Evolutionary conservation across 2,888 invertebrate genomes (phyloP), one percentile per base, ranked within the genome.

Genomic region (Phyllotreta cruciferae): DNA sequence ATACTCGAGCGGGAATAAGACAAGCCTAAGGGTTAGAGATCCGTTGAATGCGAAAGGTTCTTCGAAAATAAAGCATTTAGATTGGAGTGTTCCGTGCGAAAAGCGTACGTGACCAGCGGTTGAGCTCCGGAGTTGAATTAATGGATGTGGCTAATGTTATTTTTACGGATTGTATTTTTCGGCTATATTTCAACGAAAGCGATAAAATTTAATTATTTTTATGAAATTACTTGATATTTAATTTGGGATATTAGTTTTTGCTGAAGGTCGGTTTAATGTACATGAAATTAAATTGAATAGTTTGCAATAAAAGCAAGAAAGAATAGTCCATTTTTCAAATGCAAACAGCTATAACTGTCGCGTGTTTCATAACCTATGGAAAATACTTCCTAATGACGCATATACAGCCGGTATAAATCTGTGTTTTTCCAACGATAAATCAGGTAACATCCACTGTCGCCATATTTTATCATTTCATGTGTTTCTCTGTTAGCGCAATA

Each of bases 1-100:
- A 52, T 52, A 52, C 52, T 66, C 56, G 42, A 52, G 60, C 57
- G 38, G 52, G 62, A 69, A 64, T 68, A 65, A 64, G 66, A 58
- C 61, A 55, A 44, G 64, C 66, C 62, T 56, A 14, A 36, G 68
- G 69, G 58, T 53, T 61, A 42, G 54, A 54, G 54, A 54, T 54
- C 52, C 41, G 42, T 6, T 54, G 54, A 54, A 54, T 54, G 13
- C 41, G 42, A 54, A 54, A 54, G 41, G 41, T 9, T 42, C 42
- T 54, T 42, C 24, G 42, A 54, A 53, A 54, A 54, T 54, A 54
- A 54, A 54, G 54, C 54, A 24, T 42, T 54, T 42, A n/a, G 35
- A 54, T 39, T 54, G 54, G 8, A 42, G 14, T n/a, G 34, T 9
- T 54, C 42, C 54, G 54, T 54, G 54, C 54, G 41, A 41, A 36